Conservation (phyloP, 2,888 invertebrate species). For the Erynnis tages region DNA sequence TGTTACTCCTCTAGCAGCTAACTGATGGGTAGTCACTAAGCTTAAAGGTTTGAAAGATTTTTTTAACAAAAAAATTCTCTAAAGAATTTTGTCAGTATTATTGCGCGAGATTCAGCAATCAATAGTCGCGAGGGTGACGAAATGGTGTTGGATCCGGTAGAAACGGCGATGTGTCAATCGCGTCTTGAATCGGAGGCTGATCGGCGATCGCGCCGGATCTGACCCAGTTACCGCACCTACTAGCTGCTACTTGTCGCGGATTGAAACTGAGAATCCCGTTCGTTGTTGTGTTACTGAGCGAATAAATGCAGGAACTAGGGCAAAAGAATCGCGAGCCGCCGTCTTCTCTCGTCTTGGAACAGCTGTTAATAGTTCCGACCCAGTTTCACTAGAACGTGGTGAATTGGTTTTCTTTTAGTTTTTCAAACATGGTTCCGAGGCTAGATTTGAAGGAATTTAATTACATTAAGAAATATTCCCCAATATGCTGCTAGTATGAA, state of each 20-base stretch:
- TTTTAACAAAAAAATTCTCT: no score
- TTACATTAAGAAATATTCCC: no score
- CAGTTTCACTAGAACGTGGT: conserved; percentile 32
- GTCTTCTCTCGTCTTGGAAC: conserved; percentile 37
- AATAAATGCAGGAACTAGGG: conserved; percentile 40
- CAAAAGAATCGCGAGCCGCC: conserved; percentile 40
- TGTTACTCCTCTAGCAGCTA: no score
- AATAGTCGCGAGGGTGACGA: background rate
- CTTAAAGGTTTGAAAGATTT: no score
- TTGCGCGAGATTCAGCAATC: background rate
- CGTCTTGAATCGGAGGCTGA: conserved; percentile 30
- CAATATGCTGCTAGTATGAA: no score
- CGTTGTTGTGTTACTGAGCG: conserved; percentile 36
- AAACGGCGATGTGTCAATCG: conserved; percentile 35
- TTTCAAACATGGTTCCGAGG: background rate
- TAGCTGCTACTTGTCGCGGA: conserved; percentile 32
- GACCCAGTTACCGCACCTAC: conserved; percentile 35
- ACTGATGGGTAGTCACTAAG: no score
- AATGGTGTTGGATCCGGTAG: conserved; percentile 18
- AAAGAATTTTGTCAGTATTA: background rate
- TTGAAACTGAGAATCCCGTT: conserved; percentile 37
- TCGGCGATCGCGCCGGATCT: conserved; percentile 39
- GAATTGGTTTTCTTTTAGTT: conserved; percentile 22
- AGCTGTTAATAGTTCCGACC: conserved; percentile 44
- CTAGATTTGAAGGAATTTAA: no score